phyloP scores from a whole-genome alignment of 2,888 invertebrate genomes.

The Apamea anceps region DNA sequence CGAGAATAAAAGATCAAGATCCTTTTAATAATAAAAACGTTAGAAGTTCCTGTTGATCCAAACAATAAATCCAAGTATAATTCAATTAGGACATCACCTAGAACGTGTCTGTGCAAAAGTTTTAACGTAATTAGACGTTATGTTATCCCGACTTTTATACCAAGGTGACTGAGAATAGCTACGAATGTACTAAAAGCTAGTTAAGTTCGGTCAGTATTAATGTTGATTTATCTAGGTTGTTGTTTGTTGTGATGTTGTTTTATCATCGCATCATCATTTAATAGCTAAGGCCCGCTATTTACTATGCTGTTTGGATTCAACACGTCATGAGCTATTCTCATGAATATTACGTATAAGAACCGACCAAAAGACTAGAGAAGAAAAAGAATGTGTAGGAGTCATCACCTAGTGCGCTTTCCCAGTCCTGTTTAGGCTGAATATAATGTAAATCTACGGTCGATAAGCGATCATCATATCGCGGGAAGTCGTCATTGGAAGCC shows the following conservation, averaged over 20 bases:
- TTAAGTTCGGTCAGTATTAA: not conserved
- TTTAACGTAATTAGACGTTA: constrained; percentile 44
- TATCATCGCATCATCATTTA: not conserved
- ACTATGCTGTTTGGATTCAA: not conserved
- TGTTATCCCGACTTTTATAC: not conserved
- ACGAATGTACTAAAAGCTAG: constrained; percentile 1
- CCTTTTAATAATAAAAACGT: not conserved
- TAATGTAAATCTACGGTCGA: not conserved
- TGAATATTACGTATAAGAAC: not conserved
- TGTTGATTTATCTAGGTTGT: not conserved
- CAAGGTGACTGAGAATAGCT: not conserved
- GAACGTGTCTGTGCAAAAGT: constrained; percentile 35
- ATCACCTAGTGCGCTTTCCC: not conserved
- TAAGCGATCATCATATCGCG: not conserved
- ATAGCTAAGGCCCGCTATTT: not conserved
- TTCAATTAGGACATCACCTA: constrained; percentile 26
- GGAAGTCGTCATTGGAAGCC: no score
- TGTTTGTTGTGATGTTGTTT: not conserved
- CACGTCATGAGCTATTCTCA: not conserved
- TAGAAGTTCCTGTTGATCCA: constrained; percentile 14
- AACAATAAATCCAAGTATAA: constrained; percentile 32
- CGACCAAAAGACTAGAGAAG: not conserved
- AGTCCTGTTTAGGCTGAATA: not conserved
- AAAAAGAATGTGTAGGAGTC: not conserved
- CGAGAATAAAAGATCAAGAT: not conserved